Base-by-base conservation (phyloP, 2,113 vertebrate genomes). In the Semicossyphus pulcher region DNA sequence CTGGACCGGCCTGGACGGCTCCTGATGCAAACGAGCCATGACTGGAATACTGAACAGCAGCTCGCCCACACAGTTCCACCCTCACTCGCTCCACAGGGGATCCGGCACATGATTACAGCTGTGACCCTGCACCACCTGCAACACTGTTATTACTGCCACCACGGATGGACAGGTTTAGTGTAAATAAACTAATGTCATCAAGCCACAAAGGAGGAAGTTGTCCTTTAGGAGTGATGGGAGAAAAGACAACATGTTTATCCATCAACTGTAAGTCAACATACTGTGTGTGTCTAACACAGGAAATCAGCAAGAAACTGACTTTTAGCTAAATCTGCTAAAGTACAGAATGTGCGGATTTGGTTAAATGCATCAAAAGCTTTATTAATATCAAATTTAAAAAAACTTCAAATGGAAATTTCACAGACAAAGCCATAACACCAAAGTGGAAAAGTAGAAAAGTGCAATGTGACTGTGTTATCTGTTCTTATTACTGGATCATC, bases 41-140 rank as follows among this genome's bases (percentile, higher is more conserved):
- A 91, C 89, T 72, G 73, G 92, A 93, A 92, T 93, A 92, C 77
- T 75, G 89, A 94, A 32, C 70, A 86, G 74, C 56, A 66, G 65
- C 89, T 83, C 53, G 11, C 81, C 83, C 83, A 84, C 76, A 18
- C 81, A 25, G 78, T 53, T 84, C 72, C 72, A 83, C 78, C 48
- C 85, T n/a, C 82, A 74, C 56, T 79, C 56, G 28, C 82, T 81
- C 83, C 53, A 60, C 66, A 44, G 86, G 91, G 79, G 69, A 75
- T 78, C 78, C 64, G 69, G 76, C 87, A 80, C 83, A 78, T 76
- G 73, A 90, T 91, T 84, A 91, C 71, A 63, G 62, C 74, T 68
- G 48, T 84, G 85, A 90, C 85, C 81, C 80, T 57, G 70, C 70
- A 72, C 72, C 87, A 85, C 90, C 86, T 86, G 87, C 84, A 82